A percentile compares a stretch with the other conserved stretches of the same genome.
phyloP scores from a whole-genome alignment of 2,797 vertebrate species.

The Karalla daura region DNA sequence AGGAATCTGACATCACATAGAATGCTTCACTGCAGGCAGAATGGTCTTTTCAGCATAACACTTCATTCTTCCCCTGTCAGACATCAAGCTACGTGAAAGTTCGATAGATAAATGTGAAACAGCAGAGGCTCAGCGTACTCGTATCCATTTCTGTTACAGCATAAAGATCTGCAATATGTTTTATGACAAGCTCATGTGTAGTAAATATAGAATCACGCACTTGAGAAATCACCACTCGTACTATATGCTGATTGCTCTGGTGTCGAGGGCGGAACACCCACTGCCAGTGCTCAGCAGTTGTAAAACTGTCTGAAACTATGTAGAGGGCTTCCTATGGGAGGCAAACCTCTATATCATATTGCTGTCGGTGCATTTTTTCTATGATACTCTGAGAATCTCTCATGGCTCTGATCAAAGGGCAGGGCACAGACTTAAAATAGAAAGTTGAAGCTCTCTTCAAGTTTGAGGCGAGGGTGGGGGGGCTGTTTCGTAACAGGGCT shows the following conservation, averaged over 20 bases:
- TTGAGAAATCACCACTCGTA: slow-evolving; percentile 47
- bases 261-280: slow-evolving; percentile 5
- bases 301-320: slow-evolving; percentile 34
- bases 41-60: too few species aligned
- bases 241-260: slow-evolving; percentile 25
- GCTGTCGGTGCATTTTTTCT: neutral
- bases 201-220: slow-evolving; percentile 31
- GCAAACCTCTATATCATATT: neutral
- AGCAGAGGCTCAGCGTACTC: neutral
- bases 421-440: slow-evolving; percentile 32
- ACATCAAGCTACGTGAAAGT: neutral
- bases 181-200: slow-evolving; percentile 13
- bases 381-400: slow-evolving; percentile 5
- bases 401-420: slow-evolving; percentile 2
- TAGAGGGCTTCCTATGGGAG: slow-evolving; percentile 6
- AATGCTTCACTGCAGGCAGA: too few species aligned
- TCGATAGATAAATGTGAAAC: neutral
- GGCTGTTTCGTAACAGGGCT: slow-evolving; percentile 54
- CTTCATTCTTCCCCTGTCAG: too few species aligned
- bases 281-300: neutral
- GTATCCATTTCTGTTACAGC: neutral
- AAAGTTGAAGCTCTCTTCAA: slow-evolving; percentile 48
- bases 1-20: too few species aligned
- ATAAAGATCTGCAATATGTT: slow-evolving; percentile 16
- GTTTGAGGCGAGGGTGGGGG: slow-evolving; percentile 27